Conservation (phyloP, 2,113 vertebrate genomes). For the Campylorhamphus procurvoides region DNA sequence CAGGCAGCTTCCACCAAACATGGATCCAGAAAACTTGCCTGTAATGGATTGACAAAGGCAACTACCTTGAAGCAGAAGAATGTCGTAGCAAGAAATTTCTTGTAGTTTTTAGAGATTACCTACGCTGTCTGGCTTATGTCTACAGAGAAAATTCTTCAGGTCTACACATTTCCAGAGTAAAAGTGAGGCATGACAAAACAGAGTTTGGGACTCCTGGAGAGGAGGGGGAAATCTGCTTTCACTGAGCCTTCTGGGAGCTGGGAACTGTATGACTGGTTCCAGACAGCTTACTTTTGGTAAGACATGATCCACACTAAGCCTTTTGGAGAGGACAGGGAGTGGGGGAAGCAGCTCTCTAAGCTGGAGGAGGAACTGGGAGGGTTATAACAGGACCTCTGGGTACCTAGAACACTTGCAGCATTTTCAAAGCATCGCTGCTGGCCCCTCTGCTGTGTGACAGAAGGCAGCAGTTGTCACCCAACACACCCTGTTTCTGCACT, state of each 20-base stretch:
- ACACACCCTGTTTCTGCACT: conserved; percentile 22
- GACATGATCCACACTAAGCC: background rate
- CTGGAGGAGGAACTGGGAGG: background rate
- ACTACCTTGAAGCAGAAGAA: background rate
- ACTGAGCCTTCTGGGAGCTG: background rate
- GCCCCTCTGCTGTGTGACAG: background rate
- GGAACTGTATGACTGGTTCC: background rate
- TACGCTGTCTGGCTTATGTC: background rate
- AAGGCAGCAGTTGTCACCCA: background rate
- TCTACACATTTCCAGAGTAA: background rate
- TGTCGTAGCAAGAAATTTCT: background rate
- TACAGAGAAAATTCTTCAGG: background rate
- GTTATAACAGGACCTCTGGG: background rate
- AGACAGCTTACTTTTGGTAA: background rate
- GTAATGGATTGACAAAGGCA: background rate
- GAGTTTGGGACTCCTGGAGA: background rate
- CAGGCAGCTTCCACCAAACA: background rate
- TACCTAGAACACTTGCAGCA: background rate
- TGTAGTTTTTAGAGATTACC: background rate
- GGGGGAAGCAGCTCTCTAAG: background rate
- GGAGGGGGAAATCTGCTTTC: background rate
- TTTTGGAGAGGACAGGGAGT: background rate
- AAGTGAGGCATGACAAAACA: background rate
- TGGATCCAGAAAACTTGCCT: background rate
- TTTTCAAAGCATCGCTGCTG: background rate